These are phyloP conservation scores for Pluvianellus socialis DNA, from an alignment of 2,113 vertebrate genomes.

Conservation along the genomic window DNA sequence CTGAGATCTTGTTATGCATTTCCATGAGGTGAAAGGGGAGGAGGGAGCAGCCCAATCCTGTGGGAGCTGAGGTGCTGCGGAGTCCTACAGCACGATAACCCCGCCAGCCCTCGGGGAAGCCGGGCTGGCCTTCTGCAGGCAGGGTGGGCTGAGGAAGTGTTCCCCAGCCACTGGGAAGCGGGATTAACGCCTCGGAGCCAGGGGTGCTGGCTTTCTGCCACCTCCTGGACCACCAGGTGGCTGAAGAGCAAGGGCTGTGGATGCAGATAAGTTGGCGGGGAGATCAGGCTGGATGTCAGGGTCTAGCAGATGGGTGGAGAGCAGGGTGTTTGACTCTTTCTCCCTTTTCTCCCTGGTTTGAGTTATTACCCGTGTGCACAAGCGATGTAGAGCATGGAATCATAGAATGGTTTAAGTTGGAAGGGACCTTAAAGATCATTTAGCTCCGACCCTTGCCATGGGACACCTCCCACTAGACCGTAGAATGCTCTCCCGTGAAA, in stretches of 20 bases:
- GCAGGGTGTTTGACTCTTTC: neutral
- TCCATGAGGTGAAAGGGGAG: neutral
- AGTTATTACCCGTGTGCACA: neutral
- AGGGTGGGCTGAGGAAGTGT: neutral
- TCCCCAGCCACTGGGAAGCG: rapidly evolving
- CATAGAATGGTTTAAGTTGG: too few relatives aligned
- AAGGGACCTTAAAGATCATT: too few relatives aligned
- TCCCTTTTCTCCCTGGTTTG: neutral
- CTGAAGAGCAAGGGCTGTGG: neutral
- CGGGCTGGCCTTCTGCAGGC: neutral
- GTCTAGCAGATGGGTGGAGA: neutral
- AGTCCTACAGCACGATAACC: neutral
- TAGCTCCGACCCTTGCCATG: too few relatives aligned
- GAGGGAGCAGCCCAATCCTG: neutral
- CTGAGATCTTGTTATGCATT: neutral
- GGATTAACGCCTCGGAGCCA: neutral
- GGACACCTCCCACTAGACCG: too few relatives aligned
- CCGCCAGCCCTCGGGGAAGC: neutral
- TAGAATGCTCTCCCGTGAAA: neutral
- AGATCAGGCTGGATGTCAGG: neutral
- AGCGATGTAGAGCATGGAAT: neutral
- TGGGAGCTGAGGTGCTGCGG: neutral
- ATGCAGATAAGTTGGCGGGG: neutral
- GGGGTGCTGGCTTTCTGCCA: neutral
- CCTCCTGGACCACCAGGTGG: neutral